These are phyloP conservation scores for Python bivittatus DNA, from an alignment of 2,113 vertebrate genomes.

Conservation along the genomic window DNA sequence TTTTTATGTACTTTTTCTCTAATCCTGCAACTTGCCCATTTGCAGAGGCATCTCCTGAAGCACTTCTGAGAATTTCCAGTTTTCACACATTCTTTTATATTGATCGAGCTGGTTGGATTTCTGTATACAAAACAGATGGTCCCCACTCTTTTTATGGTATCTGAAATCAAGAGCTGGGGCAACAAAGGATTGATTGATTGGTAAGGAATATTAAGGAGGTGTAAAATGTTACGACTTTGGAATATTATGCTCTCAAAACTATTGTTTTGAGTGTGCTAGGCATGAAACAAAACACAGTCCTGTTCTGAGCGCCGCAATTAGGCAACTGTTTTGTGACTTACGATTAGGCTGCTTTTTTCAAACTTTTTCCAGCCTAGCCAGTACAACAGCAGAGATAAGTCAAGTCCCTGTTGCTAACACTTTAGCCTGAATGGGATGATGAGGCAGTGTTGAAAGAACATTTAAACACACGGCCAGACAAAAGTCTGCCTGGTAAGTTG, in stretches of 20 bases:
- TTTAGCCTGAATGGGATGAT: background rate
- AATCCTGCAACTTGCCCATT: background rate
- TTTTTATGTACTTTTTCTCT: background rate
- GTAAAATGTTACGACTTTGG: background rate
- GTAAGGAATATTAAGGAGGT: background rate
- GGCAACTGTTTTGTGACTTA: background rate
- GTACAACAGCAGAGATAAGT: background rate
- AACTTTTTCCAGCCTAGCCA: background rate
- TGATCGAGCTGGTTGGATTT: slow-evolving; percentile 2
- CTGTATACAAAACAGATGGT: background rate
- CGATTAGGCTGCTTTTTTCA: background rate
- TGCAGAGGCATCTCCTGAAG: background rate
- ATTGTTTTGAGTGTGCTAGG: background rate
- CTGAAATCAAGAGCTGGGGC: background rate
- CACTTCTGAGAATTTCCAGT: slow-evolving; percentile 7
- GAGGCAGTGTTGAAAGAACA: background rate
- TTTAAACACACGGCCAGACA: background rate
- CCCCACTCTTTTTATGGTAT: background rate
- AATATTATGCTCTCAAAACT: background rate
- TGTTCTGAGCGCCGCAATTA: background rate
- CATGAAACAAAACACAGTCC: background rate
- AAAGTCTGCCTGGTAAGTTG: background rate
- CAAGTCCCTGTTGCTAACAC: background rate
- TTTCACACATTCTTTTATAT: slow-evolving; percentile 8
- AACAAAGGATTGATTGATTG: slow-evolving; percentile 23